Evolutionary conservation across 2,113 vertebrate genomes (phyloP).

Genomic region (Takifugu bimaculatus): DNA sequence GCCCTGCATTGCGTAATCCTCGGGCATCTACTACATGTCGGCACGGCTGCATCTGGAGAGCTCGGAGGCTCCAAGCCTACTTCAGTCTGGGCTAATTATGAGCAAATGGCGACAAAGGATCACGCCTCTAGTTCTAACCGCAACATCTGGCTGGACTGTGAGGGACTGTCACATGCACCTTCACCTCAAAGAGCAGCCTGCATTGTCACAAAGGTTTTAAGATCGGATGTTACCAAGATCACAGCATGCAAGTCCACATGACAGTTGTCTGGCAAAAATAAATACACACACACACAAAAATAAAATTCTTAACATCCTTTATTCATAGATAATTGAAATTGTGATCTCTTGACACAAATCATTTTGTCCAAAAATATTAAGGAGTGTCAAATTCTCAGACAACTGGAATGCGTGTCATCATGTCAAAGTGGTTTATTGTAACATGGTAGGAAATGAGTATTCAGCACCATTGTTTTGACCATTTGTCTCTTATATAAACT

Average conservation of each 20-base stretch:
- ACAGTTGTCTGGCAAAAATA: too few relatives aligned
- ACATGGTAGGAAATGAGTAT: conserved; percentile 20
- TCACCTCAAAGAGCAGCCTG: conserved; percentile 27
- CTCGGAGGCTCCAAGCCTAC: conserved; percentile 13
- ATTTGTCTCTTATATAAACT: neutral
- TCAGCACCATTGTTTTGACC: conserved; percentile 42
- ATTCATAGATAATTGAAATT: too few relatives aligned
- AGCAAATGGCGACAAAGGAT: too few relatives aligned
- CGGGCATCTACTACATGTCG: conserved; percentile 14
- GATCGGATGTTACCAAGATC: neutral
- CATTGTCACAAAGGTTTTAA: conserved; percentile 35
- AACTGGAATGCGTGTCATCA: conserved; percentile 30
- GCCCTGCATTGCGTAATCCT: conserved; percentile 34
- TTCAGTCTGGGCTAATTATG: neutral
- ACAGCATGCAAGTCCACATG: neutral
- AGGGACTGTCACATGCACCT: too few relatives aligned
- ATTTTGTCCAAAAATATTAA: too few relatives aligned
- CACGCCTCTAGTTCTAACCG: too few relatives aligned
- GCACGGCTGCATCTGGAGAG: conserved; percentile 33
- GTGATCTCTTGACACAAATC: too few relatives aligned
- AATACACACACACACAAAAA: too few relatives aligned
- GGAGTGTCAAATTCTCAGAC: neutral
- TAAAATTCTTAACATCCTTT: too few relatives aligned
- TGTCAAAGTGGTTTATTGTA: conserved; percentile 6
- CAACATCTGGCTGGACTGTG: too few relatives aligned